These are phyloP conservation scores for Istiophorus platypterus DNA, from an alignment of 2,113 vertebrate species.

Conservation along the genomic window DNA sequence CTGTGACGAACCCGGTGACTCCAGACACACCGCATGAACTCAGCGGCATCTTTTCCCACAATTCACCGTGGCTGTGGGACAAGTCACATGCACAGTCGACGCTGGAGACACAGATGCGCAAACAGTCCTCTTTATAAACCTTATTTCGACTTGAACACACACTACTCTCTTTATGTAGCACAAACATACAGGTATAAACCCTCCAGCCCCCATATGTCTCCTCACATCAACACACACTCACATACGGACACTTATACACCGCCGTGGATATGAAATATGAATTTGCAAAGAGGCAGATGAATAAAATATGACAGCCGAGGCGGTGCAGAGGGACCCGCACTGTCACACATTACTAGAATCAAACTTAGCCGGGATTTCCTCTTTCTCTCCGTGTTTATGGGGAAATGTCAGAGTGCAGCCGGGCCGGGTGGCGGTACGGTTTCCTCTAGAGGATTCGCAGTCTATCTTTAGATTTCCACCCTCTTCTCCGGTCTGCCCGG, in stretches of 20 bases:
- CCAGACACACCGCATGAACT: background rate
- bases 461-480: slow-evolving; percentile 53
- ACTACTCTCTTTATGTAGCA: rapidly evolving
- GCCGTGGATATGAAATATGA: slow-evolving; percentile 61
- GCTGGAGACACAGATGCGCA: background rate
- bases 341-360: slow-evolving; percentile 64
- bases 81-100: slow-evolving; percentile 8
- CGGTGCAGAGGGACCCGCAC: slow-evolving; percentile 42
- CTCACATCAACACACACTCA: slow-evolving; percentile 10
- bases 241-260: slow-evolving; percentile 25
- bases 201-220: slow-evolving; percentile 3
- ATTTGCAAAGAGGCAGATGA: slow-evolving; percentile 64
- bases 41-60: slow-evolving; percentile 8
- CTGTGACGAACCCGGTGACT: background rate
- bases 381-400: slow-evolving; percentile 32
- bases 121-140: background rate
- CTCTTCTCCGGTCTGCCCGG: slow-evolving; percentile 25
- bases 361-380: slow-evolving; percentile 54
- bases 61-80: background rate
- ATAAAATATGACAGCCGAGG: slow-evolving; percentile 70
- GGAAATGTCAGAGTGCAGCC: slow-evolving; percentile 55
- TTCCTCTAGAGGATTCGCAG: slow-evolving; percentile 33
- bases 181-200: slow-evolving; percentile 4
- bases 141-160: background rate
- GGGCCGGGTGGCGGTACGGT: background rate